A percentile compares a stretch with the other conserved stretches of the same genome.
Evolutionary conservation across 1,140 invertebrate genomes (phyloP).

Genomic region (Tachypleus tridentatus): DNA sequence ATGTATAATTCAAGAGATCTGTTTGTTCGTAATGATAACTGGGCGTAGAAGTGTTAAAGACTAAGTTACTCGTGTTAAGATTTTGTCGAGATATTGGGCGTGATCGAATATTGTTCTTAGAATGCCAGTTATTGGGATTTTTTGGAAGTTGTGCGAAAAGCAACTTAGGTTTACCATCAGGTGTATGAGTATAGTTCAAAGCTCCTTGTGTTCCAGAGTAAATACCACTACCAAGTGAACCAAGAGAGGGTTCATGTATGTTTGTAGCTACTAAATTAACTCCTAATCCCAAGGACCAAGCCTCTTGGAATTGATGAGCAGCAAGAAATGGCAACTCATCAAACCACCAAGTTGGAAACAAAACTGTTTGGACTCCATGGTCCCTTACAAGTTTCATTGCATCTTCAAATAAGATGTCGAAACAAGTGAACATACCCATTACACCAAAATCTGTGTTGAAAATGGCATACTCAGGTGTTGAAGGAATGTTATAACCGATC

Average conservation of each 20-base stretch:
- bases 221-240: conserved; percentile 22
- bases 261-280: conserved; percentile 46
- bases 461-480: conserved; percentile 36
- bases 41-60: no score
- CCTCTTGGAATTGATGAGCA: conserved; percentile 39
- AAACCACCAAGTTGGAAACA: conserved; percentile 58
- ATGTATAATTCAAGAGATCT: neutral
- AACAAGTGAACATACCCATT: conserved; percentile 63
- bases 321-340: conserved; percentile 52
- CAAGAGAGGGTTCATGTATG: conserved; percentile 34
- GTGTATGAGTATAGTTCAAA: conserved; percentile 8
- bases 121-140: no score
- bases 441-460: conserved; percentile 42
- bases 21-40: no score
- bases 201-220: conserved; percentile 9
- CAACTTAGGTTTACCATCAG: conserved; percentile 8
- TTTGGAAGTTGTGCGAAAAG: conserved; percentile 12
- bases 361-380: conserved; percentile 48
- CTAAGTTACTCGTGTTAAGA: no score
- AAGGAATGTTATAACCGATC: conserved; percentile 37
- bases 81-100: no score
- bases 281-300: conserved; percentile 40
- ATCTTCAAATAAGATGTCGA: conserved; percentile 54
- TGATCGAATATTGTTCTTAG: no score
- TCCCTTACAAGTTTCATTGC: conserved; percentile 38